Percentiles rank a stretch among this genome's conserved stretches.
Evolutionary conservation across 1,140 invertebrate genomes (phyloP).

Genomic region (Pomacea maculata): DNA sequence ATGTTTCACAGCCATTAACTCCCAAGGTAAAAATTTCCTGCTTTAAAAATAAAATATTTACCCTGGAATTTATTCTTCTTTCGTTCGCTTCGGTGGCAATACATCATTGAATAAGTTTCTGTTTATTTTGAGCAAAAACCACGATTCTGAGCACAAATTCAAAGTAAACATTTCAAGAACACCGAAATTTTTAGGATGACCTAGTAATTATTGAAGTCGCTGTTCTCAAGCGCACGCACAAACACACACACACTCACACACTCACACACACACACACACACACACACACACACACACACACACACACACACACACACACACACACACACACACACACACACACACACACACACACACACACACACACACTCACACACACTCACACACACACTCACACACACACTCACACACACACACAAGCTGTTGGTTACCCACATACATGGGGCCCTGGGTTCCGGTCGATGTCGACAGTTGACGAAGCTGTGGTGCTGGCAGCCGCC

Average conservation of each 20-base stretch:
- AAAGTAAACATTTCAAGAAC: not conserved
- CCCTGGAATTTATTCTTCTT: no score
- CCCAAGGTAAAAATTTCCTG: no score
- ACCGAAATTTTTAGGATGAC: not conserved
- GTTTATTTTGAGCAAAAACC: not conserved
- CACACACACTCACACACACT: conserved; percentile 12
- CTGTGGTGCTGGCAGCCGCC: conserved; percentile 21
- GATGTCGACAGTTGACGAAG: conserved; percentile 19
- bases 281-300: not conserved
- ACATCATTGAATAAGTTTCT: not conserved
- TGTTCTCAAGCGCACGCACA: no score
- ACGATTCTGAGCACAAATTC: not conserved
- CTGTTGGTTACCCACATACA: conserved; percentile 10
- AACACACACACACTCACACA: no score
- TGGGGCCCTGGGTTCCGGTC: conserved; percentile 27
- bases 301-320: no score
- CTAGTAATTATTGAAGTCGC: not conserved
- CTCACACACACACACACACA: not conserved
- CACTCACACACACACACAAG: conserved; percentile 12
- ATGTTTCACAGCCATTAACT: no score
- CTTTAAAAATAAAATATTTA: no score
- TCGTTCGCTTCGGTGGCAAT: not conserved
- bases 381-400: conserved; percentile 15
- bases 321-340: not conserved
- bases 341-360: no score